Base-by-base conservation (phyloP, 2,888 invertebrate genomes). In the Lasius platythorax region DNA sequence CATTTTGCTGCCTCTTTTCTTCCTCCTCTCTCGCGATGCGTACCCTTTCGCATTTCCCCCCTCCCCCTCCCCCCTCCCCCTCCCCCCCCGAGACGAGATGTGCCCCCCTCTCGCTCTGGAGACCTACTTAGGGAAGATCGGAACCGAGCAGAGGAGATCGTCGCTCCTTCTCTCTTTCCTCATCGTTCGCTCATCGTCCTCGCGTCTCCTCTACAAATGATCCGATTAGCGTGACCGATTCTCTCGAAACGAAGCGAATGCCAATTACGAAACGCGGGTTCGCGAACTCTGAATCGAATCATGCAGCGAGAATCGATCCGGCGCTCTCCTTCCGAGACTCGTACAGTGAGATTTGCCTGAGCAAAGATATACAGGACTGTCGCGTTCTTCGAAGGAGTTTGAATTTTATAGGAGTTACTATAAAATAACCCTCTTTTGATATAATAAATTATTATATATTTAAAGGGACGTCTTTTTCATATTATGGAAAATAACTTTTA, bases 71-170 rank as follows among this genome's bases (percentile, higher is more conserved):
- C 23, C 23, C 23, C 23, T 23, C 23, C 23, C 23, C 23, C 66
- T 30, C 37, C 72, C 46, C 50, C 56, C n/a, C 40, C 56, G 56
- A 28, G 28, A 53, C 33, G 53, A 30, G 46, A 63, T 74, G 30
- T 23, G 23, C 23, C 58, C 79, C 70, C 83, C 63, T 82, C 81
- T 85, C 89, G 90, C 84, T 89, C 88, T 85, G 89, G 87, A 92
- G 92, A 93, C 93, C 92, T 91, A 93, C 92, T 92, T 92, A 88
- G 86, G 67, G 76, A 89, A 88, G 87, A 88, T 89, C 87, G 87
- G 73, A 37, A 37, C 78, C 86, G 81, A 40, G 76, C 87, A 5
- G 46, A 46, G 46, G 85, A 91, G 91, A 78, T 84, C 85, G 90
- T 87, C 84, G 89, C 84, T 88, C 89, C 46, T 88, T 75, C 66